Percentiles rank a stretch among this genome's conserved stretches.
Conservation (phyloP, 2,113 vertebrate species). For the Chlorodrepanis virens region DNA sequence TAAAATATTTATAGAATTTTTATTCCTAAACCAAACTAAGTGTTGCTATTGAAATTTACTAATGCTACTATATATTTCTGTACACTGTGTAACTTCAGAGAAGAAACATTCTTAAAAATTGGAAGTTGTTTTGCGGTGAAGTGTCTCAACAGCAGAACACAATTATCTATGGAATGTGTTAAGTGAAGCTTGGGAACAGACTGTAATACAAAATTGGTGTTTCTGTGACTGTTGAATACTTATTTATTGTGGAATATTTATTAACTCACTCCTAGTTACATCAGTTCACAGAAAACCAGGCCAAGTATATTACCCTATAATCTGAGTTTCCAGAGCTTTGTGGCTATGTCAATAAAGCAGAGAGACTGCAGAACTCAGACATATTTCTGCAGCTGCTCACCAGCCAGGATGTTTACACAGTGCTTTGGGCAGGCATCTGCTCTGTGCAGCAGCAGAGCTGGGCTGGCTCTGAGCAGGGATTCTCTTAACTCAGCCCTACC, state of each 20-base stretch:
- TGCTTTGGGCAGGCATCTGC: neutral
- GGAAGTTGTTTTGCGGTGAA: neutral
- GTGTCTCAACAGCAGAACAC: neutral
- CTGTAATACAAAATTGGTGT: conserved; percentile 4
- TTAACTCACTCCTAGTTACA: conserved; percentile 14
- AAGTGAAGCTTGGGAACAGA: neutral
- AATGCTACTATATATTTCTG: neutral
- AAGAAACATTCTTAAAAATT: neutral
- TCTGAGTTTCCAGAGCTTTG: neutral
- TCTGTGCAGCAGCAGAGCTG: neutral
- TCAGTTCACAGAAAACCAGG: neutral
- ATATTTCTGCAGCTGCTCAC: neutral
- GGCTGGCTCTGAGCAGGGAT: neutral
- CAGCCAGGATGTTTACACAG: neutral
- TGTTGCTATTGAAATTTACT: neutral
- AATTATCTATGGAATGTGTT: neutral
- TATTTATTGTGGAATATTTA: conserved; percentile 13
- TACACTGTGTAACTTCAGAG: neutral
- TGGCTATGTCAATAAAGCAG: neutral
- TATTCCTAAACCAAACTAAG: neutral
- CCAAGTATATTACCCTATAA: neutral
- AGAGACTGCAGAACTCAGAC: neutral
- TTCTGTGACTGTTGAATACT: neutral
- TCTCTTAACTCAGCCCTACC: neutral
- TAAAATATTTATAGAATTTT: neutral